Percentiles rank a stretch among this genome's conserved stretches.
These are phyloP conservation scores for Volucella bombylans DNA, from an alignment of 2,888 invertebrate species.

Conservation along the genomic window DNA sequence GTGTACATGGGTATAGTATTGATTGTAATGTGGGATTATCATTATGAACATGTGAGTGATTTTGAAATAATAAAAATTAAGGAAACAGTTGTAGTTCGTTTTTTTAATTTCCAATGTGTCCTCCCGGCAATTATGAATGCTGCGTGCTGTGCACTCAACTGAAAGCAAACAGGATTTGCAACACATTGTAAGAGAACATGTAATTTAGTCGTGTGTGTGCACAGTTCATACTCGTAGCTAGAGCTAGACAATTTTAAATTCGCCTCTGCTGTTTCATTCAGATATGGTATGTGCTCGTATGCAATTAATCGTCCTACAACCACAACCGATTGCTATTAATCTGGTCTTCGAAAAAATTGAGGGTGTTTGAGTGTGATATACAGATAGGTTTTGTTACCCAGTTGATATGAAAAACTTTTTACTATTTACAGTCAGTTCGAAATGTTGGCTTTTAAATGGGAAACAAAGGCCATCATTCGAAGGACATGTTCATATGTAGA, in stretches of 20 bases:
- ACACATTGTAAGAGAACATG: slow-evolving; percentile 46
- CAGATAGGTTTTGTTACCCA: too few relatives aligned
- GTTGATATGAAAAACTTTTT: too few relatives aligned
- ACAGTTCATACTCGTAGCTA: not conserved
- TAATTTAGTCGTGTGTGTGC: slow-evolving; percentile 31
- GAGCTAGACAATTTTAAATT: not conserved
- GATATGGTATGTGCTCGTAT: not conserved
- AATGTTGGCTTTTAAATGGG: too few relatives aligned
- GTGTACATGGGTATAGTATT: slow-evolving; percentile 44
- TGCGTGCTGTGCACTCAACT: slow-evolving; percentile 61
- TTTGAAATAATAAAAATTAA: slow-evolving; percentile 80
- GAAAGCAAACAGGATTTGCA: slow-evolving; percentile 63
- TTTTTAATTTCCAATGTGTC: slow-evolving; percentile 58
- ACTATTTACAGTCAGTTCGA: too few relatives aligned
- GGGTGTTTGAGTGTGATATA: too few relatives aligned
- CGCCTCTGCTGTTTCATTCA: slow-evolving; percentile 34
- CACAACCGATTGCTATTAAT: too few relatives aligned
- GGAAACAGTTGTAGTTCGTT: slow-evolving; percentile 79
- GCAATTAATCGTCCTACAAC: not conserved
- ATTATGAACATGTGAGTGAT: slow-evolving; percentile 81
- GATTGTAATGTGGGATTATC: slow-evolving; percentile 79
- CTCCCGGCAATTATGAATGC: slow-evolving; percentile 32
- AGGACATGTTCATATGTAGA: too few relatives aligned
- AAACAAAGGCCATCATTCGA: too few relatives aligned
- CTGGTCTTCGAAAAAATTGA: too few relatives aligned